Evolutionary conservation across 1,140 invertebrate species (phyloP), one percentile per base, ranked within the genome.

Genomic region (Aphelenchoides besseyi): DNA sequence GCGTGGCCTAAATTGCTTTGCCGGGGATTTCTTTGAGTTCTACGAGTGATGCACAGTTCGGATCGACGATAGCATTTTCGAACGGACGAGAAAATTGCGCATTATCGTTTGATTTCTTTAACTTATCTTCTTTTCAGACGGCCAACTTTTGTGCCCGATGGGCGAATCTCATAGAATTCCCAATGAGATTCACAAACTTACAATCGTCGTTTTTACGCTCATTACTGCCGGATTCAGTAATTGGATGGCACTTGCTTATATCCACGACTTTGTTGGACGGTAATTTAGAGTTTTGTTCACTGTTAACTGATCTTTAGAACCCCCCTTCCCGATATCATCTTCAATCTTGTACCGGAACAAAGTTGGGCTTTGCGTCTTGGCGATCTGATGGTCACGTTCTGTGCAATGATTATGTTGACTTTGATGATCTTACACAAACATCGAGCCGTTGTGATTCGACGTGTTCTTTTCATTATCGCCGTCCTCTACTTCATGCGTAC

Each of bases 211-310:
- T 36, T 29, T 36, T 61, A 12, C 41, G 41, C 70, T 82, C 23
- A 30, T 73, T 9, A n/a, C 80, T 12, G 77, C 81, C 8, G 81
- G 76, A 9, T 66, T 82, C 36, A 82, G 79, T 12, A 82, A 82
- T 72, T 82, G 81, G 81, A 73, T 78, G 8, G 79, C 80, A 1
- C 68, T 82, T 9, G 80, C 81, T 23, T 80, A 81, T 59, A 79
- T 83, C 36, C 81, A 82, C 63, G 81, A 82, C 63, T 78, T 79
- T 78, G 74, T 82, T 52, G 81, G 81, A 26, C 71, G 81, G 78
- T 79, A 37, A 54, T 59, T 77, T 66, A 41, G 67, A 26, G 5
- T 67, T 68, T 23, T 36, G 1, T n/a, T 23, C 33, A 33, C 30
- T 32, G 26, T 1, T 36, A 69, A 5, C 29, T 30, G 3, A 53